These are phyloP conservation scores for Virgularia gustaviana DNA, from an alignment of 92 coral and sea anemone species.

Conservation along the genomic window DNA sequence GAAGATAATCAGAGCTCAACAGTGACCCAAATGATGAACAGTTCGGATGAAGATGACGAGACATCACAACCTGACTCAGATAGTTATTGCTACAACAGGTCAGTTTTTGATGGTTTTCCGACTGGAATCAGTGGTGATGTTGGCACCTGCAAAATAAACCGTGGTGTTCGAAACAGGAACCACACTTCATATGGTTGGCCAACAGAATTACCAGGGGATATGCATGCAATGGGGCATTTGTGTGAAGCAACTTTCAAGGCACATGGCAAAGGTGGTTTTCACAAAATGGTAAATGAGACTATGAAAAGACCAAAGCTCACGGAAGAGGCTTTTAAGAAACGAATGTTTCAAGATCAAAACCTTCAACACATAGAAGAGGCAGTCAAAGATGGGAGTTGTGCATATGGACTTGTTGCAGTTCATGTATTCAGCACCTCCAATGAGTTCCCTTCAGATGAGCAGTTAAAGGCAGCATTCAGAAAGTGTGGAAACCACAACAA, in stretches of 20 bases:
- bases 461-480: neutral
- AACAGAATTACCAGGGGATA: neutral
- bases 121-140: neutral
- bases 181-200: constrained; percentile 7
- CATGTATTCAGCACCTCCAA: neutral
- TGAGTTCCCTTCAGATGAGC: neutral
- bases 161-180: too few species aligned
- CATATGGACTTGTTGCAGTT: constrained; percentile 29
- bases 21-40: too few species aligned
- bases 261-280: too few species aligned
- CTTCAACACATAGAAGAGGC: too few species aligned
- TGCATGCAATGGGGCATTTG: neutral
- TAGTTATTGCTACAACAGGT: too few species aligned
- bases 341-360: constrained; percentile 1
- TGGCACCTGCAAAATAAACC: too few species aligned
- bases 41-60: too few species aligned
- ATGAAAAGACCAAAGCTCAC: constrained; percentile 41
- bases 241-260: too few species aligned
- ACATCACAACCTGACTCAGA: too few species aligned
- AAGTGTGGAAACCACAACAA: constrained; percentile 14
- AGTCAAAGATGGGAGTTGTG: constrained; percentile 8
- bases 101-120: too few species aligned
- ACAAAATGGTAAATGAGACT: constrained; percentile 5
- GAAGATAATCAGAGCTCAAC: too few species aligned
- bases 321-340: constrained; percentile 29